Evolutionary conservation across 1,140 invertebrate species (phyloP).

Genomic region (Orussus abietinus): DNA sequence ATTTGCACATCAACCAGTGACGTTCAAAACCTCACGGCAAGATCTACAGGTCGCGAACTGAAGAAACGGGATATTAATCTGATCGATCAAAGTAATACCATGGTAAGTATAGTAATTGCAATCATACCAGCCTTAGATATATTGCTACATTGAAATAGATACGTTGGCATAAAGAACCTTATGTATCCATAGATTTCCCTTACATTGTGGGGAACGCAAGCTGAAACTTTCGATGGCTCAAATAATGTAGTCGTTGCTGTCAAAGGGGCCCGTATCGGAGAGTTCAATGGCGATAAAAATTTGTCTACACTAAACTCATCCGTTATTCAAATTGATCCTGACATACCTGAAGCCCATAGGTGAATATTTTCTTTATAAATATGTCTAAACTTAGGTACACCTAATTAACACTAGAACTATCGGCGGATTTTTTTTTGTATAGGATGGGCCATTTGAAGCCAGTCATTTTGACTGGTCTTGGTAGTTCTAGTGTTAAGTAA

Average conservation of each 20-base stretch:
- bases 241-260: constrained; percentile 77
- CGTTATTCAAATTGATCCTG: constrained; percentile 78
- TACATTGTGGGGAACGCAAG: constrained; percentile 77
- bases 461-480: no score
- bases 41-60: constrained; percentile 74
- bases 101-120: constrained; percentile 56
- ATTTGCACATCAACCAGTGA: constrained; percentile 77
- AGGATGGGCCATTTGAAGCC: no score
- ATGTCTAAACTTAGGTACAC: no score
- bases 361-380: constrained; percentile 22
- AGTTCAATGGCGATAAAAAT: constrained; percentile 70
- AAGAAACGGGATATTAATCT: constrained; percentile 86
- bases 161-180: no score
- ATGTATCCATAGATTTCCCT: constrained; percentile 61
- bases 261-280: constrained; percentile 72
- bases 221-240: constrained; percentile 77
- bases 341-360: constrained; percentile 79
- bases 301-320: constrained; percentile 59
- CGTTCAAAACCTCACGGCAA: constrained; percentile 66
- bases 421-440: no score
- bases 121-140: background rate
- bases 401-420: no score
- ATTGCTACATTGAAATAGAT: no score
- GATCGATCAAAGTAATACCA: constrained; percentile 79
- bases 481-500: no score